These are phyloP conservation scores for Dasypus novemcinctus DNA, from an alignment of 2,113 vertebrate genomes.

Conservation along the genomic window DNA sequence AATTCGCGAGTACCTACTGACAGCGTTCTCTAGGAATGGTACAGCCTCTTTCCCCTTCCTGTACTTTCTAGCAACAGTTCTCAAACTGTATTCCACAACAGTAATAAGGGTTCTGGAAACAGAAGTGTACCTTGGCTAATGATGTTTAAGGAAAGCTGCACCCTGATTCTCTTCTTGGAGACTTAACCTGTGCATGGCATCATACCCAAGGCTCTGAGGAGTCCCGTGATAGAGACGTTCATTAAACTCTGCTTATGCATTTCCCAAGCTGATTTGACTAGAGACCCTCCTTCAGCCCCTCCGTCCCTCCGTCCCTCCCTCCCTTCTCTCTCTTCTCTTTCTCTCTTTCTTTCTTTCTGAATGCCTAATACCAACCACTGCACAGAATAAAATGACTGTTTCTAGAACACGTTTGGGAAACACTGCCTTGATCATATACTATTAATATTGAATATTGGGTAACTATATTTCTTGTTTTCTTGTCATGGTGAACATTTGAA, in stretches of 20 bases:
- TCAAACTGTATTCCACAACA: background rate
- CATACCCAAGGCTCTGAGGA: background rate
- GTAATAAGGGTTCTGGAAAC: background rate
- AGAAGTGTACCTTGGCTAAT: background rate
- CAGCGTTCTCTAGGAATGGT: background rate
- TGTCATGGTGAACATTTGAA: background rate
- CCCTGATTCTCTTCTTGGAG: background rate
- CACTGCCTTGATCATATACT: background rate
- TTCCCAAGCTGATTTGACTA: background rate
- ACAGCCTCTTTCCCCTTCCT: background rate
- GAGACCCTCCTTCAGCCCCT: too few species aligned
- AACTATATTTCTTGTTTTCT: background rate
- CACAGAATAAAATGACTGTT: background rate
- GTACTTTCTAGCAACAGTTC: background rate
- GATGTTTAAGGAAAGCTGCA: background rate
- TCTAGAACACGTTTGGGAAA: background rate
- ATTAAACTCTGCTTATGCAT: background rate
- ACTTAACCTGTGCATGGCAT: accelerated
- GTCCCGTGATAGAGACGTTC: background rate
- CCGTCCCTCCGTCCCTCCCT: too few species aligned
- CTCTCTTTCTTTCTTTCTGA: background rate
- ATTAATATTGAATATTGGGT: background rate
- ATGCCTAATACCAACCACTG: background rate
- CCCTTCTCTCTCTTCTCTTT: too few species aligned
- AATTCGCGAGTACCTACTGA: background rate